These are phyloP conservation scores for Petrophora chlorosata DNA, from an alignment of 2,888 invertebrate genomes.

Conservation along the genomic window DNA sequence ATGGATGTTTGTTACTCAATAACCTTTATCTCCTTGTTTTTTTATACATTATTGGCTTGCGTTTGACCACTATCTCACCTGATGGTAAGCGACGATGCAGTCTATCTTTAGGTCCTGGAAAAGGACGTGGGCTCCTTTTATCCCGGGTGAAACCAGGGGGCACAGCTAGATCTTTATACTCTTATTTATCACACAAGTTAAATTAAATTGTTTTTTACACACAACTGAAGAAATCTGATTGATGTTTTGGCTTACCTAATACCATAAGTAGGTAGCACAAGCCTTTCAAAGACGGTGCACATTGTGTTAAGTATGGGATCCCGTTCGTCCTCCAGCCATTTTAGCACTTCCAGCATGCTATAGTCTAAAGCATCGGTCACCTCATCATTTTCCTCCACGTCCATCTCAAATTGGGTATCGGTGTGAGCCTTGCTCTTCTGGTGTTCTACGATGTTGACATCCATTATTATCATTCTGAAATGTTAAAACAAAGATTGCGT, in stretches of 20 bases:
- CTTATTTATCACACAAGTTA: no score
- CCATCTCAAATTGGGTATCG: constrained; percentile 82
- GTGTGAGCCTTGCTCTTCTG: constrained; percentile 67
- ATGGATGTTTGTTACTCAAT: no score
- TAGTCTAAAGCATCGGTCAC: constrained; percentile 86
- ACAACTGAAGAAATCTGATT: no score
- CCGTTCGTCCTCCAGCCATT: constrained; percentile 86
- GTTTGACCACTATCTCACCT: no score
- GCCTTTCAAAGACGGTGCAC: constrained; percentile 89
- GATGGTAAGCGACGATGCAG: no score
- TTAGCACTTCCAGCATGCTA: constrained; percentile 89
- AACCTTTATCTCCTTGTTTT: no score
- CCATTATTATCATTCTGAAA: constrained; percentile 87
- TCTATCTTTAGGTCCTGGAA: no score
- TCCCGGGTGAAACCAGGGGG: no score
- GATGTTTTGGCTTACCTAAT: constrained; percentile 79
- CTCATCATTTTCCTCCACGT: constrained; percentile 76
- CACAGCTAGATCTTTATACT: no score
- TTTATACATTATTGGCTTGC: no score
- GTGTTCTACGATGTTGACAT: constrained; percentile 86
- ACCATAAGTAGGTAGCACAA: constrained; percentile 92
- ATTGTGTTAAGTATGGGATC: constrained; percentile 84
- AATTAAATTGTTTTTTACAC: no score
- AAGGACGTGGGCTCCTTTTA: no score
- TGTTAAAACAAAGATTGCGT: background rate